These are phyloP conservation scores for Lasioglossum leucozonium DNA, from an alignment of 2,888 invertebrate species.

Conservation along the genomic window DNA sequence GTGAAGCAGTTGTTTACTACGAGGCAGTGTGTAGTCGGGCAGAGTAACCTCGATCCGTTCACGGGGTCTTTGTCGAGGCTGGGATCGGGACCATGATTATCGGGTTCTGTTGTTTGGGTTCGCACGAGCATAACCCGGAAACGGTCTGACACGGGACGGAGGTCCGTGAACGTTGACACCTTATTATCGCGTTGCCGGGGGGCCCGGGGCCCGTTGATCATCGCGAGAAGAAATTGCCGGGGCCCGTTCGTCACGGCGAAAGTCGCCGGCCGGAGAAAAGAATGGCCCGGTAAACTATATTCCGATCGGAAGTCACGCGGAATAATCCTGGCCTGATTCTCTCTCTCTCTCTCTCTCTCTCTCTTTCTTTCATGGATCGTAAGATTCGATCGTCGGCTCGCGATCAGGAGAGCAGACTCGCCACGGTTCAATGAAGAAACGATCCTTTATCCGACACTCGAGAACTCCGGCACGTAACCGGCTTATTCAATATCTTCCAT, in stretches of 20 bases:
- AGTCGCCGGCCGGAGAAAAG: constrained; percentile 67
- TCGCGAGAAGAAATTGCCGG: constrained; percentile 63
- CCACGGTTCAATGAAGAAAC: constrained; percentile 70
- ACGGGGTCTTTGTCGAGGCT: constrained; percentile 23
- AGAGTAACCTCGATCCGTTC: constrained; percentile 16
- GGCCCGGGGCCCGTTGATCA: constrained; percentile 62
- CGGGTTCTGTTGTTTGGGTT: constrained; percentile 52
- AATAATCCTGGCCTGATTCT: constrained; percentile 64
- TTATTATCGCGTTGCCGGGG: constrained; percentile 77
- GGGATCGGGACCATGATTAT: background rate
- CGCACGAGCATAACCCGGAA: constrained; percentile 78
- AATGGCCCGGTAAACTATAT: constrained; percentile 71
- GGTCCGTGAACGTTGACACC: constrained; percentile 79
- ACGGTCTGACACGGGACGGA: constrained; percentile 68
- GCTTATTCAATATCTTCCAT: constrained; percentile 62
- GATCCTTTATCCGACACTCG: constrained; percentile 61
- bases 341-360: constrained; percentile 21
- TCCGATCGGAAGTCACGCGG: constrained; percentile 74
- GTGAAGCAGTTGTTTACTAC: background rate
- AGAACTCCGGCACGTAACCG: constrained; percentile 51
- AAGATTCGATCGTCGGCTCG: constrained; percentile 64
- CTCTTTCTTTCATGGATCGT: background rate
- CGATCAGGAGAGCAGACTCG: constrained; percentile 47
- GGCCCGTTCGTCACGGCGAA: constrained; percentile 62
- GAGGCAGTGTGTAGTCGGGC: constrained; percentile 2